phyloP scores from a whole-genome alignment of 2,888 invertebrate genomes.

The Linyphia triangularis region DNA sequence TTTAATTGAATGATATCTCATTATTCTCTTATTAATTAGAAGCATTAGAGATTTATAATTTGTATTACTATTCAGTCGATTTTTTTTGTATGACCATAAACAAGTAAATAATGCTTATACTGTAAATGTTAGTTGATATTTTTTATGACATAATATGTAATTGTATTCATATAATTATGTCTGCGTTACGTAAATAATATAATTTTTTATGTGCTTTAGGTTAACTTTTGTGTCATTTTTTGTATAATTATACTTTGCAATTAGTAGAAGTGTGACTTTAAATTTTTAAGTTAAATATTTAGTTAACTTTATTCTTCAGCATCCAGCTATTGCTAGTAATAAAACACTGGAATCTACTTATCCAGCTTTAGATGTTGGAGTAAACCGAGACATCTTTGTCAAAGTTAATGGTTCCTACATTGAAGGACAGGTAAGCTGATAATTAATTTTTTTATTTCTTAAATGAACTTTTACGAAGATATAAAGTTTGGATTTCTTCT shows the following conservation, averaged over 20 bases:
- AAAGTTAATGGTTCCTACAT: constrained; percentile 82
- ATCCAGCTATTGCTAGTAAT: constrained; percentile 71
- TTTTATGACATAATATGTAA: too few species aligned
- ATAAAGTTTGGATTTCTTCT: too few species aligned
- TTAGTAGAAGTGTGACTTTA: background rate
- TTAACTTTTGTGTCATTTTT: background rate
- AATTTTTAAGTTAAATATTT: background rate
- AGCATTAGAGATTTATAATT: too few species aligned
- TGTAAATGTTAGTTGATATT: too few species aligned
- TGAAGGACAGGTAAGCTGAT: constrained; percentile 84
- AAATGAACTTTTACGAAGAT: background rate
- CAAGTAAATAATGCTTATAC: too few species aligned
- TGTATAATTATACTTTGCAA: background rate
- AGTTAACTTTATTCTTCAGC: constrained; percentile 35
- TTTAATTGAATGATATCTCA: background rate
- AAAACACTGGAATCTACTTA: constrained; percentile 81
- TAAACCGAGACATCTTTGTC: constrained; percentile 70
- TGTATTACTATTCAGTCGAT: too few species aligned
- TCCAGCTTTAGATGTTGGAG: constrained; percentile 72
- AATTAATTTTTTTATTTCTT: background rate
- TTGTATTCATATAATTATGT: too few species aligned
- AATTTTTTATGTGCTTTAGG: too few species aligned
- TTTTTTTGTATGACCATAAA: too few species aligned
- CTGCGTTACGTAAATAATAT: too few species aligned
- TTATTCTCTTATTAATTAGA: too few species aligned